Evolutionary conservation across 35 echinoderm and acorn worm species (phyloP), one percentile per base, ranked within the genome.

Genomic region (Stichopus chloronotus): DNA sequence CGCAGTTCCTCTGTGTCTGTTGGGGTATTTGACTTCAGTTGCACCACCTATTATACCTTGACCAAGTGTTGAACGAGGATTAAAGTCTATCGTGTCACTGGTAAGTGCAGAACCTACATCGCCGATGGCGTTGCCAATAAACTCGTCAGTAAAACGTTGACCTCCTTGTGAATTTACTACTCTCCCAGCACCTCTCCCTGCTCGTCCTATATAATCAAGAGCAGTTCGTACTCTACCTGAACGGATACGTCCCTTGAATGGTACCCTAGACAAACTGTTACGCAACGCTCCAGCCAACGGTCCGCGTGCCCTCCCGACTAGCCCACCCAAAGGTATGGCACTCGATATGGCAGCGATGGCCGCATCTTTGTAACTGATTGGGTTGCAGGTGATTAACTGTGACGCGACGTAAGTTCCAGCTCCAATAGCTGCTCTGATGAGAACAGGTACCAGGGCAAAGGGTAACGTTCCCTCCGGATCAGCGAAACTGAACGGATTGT

Each of bases 401-500:
- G 78, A 53, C 11, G 22, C 25, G 11, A 8, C 78, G 78, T 81
- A 81, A 53, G 17, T 17, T 81, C 78, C 78, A 11, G 82, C 82
- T 87, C 84, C 56, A 25, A 87, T n/a, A 87, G 78, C 78, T 11
- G 9, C 25, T 80, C 11, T 58, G 7, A 10, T 59, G 2, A 58
- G 3, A n/a, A 4, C 2, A 25, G 84, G 21, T 87, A 59, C 9
- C 58, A 93, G 0, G 10, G 68, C 9, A 20, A 58, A 16, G 0
- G 92, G 61, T 8, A 86, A 5, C 25, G 92, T 86, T 72, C 92
- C 92, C 52, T 14, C 59, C 12, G 92, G 92, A 76, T 93, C 92
- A n/a, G 76, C 81, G 16, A 63, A 83, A 2, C 25, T 25, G 5
- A 84, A 16, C 5, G 92, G 92, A 76, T 93, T 76, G 71, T 93